A percentile compares a stretch with the other conserved stretches of the same genome.
phyloP scores from a whole-genome alignment of 2,888 invertebrate genomes.

The Chironomus riparius region DNA sequence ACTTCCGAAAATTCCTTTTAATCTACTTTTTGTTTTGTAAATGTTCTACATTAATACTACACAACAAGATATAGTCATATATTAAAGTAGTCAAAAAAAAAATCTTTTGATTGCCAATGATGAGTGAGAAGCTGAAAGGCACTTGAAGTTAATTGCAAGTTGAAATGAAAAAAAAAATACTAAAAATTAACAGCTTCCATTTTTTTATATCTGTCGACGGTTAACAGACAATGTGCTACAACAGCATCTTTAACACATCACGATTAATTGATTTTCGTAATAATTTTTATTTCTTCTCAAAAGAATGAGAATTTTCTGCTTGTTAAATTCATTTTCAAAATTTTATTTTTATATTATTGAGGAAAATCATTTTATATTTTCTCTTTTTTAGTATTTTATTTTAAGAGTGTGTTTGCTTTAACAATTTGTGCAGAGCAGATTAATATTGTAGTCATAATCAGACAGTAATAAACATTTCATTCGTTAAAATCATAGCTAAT shows the following conservation, averaged over 20 bases:
- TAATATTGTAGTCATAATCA: too few relatives aligned
- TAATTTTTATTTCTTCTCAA: background rate
- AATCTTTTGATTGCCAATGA: background rate
- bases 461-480: background rate
- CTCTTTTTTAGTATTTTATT: too few relatives aligned
- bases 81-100: background rate
- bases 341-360: too few relatives aligned
- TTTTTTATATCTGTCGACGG: constrained; percentile 11
- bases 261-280: background rate
- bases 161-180: too few relatives aligned
- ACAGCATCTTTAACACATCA: background rate
- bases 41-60: too few relatives aligned
- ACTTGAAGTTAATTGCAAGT: background rate
- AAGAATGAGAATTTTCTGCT: too few relatives aligned
- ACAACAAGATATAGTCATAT: background rate
- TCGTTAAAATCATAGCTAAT: background rate
- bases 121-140: constrained; percentile 23
- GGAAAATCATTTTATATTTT: too few relatives aligned
- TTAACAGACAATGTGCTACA: background rate
- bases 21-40: too few relatives aligned
- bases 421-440: too few relatives aligned
- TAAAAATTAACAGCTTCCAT: background rate
- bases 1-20: too few relatives aligned
- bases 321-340: too few relatives aligned
- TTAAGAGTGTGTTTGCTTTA: too few relatives aligned